A percentile compares a stretch with the other conserved stretches of the same genome.
These are phyloP conservation scores for Amphipyra berbera DNA, from an alignment of 2,888 invertebrate species.

Conservation along the genomic window DNA sequence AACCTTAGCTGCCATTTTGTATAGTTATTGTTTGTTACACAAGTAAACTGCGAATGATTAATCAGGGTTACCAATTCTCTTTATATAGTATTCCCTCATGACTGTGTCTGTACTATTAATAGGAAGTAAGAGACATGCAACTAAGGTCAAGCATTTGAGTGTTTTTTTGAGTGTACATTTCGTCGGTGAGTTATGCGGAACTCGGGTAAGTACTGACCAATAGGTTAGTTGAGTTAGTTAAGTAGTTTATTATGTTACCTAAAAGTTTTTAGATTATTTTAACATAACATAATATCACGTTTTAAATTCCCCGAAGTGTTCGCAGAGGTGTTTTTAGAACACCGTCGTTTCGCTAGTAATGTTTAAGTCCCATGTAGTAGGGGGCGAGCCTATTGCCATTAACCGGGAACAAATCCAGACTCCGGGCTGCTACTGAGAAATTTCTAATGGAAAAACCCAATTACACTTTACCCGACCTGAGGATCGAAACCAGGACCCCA, in stretches of 20 bases:
- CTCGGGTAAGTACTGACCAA: conserved; percentile 59
- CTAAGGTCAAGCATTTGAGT: conserved; percentile 80
- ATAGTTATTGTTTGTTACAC: conserved; percentile 80
- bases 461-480: too few relatives aligned
- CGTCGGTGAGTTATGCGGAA: conserved; percentile 82
- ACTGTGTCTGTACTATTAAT: conserved; percentile 79
- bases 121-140: conserved; percentile 84
- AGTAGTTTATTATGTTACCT: neutral
- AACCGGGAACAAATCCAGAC: too few relatives aligned
- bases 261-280: too few relatives aligned
- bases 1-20: conserved; percentile 87
- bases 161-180: conserved; percentile 83
- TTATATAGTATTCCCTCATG: conserved; percentile 78
- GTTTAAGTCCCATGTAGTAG: too few relatives aligned
- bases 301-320: too few relatives aligned
- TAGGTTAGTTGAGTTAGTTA: conserved; percentile 15
- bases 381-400: too few relatives aligned
- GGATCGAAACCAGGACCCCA: too few relatives aligned
- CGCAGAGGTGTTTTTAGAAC: too few relatives aligned
- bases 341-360: too few relatives aligned
- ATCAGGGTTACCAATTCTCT: conserved; percentile 73
- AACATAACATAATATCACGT: too few relatives aligned
- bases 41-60: conserved; percentile 85
- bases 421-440: too few relatives aligned
- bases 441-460: too few relatives aligned